These are phyloP conservation scores for Conus canariensis DNA, from an alignment of 2,888 invertebrate species.

Conservation along the genomic window DNA sequence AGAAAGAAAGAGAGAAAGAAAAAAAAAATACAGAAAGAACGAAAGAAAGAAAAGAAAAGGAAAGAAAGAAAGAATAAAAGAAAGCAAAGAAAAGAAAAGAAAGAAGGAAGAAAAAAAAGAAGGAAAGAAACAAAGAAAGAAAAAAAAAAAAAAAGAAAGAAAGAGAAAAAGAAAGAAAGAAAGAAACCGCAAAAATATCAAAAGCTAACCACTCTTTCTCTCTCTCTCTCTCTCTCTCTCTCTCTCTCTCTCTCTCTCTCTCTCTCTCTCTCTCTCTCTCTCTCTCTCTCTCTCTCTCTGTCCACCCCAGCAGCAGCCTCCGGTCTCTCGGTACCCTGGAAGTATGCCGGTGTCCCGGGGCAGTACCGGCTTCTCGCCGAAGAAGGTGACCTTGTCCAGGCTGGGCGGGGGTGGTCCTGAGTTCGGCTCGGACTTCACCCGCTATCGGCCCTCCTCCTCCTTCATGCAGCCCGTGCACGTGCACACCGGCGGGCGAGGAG, in stretches of 20 bases:
- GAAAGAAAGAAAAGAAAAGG: not conserved
- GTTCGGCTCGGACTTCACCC: constrained; percentile 63
- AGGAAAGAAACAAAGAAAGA: not conserved
- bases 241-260: not conserved
- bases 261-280: not conserved
- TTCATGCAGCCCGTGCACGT: constrained; percentile 35
- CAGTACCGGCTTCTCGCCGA: constrained; percentile 62
- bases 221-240: not conserved
- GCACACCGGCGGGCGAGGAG: constrained; percentile 40
- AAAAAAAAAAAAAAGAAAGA: not conserved
- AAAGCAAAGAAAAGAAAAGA: not conserved
- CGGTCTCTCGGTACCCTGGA: not conserved
- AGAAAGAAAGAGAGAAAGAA: too few relatives aligned
- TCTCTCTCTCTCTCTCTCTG: not conserved
- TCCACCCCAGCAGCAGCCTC: constrained; percentile 41
- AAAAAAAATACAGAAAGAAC: too few relatives aligned
- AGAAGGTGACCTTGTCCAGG: constrained; percentile 63
- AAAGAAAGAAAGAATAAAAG: not conserved
- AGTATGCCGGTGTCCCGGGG: constrained; percentile 32
- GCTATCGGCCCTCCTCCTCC: not conserved
- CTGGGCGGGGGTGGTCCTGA: constrained; percentile 68
- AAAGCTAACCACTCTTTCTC: too few relatives aligned
- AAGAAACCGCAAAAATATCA: not conserved
- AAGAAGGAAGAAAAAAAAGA: not conserved
- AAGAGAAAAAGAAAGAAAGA: not conserved